A percentile compares a stretch with the other conserved stretches of the same genome.
phyloP scores from a whole-genome alignment of 2,797 vertebrate genomes.

The Channallabes apus region DNA sequence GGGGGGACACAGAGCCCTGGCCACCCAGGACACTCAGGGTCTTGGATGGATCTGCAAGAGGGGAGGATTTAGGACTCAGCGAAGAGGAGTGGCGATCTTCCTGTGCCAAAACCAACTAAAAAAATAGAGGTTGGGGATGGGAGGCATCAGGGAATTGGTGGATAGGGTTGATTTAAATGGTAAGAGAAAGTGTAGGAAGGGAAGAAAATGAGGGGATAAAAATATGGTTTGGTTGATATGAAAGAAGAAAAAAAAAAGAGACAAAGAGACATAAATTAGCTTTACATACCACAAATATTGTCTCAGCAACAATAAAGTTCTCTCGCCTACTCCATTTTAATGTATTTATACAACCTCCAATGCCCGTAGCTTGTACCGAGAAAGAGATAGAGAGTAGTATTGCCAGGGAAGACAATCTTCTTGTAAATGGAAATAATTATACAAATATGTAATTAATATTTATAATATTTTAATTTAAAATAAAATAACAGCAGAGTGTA shows the following conservation, averaged over 20 bases:
- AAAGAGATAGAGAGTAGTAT: not conserved
- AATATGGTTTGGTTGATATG: constrained; percentile 8
- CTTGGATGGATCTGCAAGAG: constrained; percentile 72
- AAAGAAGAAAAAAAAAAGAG: constrained; percentile 4
- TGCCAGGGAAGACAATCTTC: not conserved
- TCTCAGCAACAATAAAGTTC: not conserved
- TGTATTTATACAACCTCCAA: not conserved
- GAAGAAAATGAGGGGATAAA: not conserved
- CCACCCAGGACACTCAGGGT: constrained; percentile 72
- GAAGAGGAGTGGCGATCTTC: constrained; percentile 73
- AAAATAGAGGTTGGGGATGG: not conserved
- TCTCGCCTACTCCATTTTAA: not conserved
- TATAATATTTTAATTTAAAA: constrained; percentile 69
- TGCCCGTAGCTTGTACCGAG: constrained; percentile 49
- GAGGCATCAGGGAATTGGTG: constrained; percentile 10
- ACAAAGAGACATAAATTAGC: constrained; percentile 25
- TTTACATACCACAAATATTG: not conserved
- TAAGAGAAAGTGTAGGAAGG: constrained; percentile 1
- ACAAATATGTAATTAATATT: constrained; percentile 67
- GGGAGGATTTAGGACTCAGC: constrained; percentile 63
- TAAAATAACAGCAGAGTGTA: constrained; percentile 46
- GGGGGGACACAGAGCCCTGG: constrained; percentile 72
- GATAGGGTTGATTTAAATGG: constrained; percentile 33
- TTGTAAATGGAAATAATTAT: not conserved
- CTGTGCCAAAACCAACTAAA: constrained; percentile 83